Evolutionary conservation across 2,113 vertebrate species (phyloP).

Genomic region (Dendrocopos noguchii): DNA sequence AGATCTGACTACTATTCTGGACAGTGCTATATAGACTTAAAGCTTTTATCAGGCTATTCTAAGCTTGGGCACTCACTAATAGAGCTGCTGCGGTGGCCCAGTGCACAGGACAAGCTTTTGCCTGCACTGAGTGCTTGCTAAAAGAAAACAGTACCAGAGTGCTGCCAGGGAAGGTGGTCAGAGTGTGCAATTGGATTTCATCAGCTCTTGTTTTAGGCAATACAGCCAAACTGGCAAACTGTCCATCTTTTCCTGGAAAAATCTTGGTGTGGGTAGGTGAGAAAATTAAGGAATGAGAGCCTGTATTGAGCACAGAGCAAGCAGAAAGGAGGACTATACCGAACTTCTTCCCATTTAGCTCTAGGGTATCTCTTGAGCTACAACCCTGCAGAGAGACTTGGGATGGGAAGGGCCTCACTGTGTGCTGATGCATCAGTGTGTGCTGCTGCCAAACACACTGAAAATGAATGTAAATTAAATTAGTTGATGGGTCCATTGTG

Average conservation of each 20-base stretch:
- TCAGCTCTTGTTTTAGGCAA: background rate
- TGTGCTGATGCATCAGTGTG: background rate
- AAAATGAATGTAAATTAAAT: background rate
- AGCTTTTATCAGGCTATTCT: background rate
- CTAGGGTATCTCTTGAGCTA: background rate
- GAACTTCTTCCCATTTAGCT: background rate
- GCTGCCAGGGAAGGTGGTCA: background rate
- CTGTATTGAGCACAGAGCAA: fast-evolving
- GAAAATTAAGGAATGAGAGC: background rate
- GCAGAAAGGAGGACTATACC: background rate
- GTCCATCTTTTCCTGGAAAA: background rate
- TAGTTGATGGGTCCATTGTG: fast-evolving
- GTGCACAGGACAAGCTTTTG: conserved; percentile 5
- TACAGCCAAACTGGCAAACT: background rate
- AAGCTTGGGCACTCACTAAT: background rate
- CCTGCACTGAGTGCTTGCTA: background rate
- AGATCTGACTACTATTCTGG: background rate
- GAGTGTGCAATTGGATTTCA: background rate
- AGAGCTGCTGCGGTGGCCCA: background rate
- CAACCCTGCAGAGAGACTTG: background rate
- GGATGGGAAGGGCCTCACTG: background rate
- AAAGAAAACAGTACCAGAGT: background rate
- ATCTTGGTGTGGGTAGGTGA: background rate
- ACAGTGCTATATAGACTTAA: background rate
- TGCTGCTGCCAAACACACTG: background rate